Evolutionary conservation across 2,113 vertebrate genomes (phyloP).

Genomic region (Psilopogon haemacephalus): DNA sequence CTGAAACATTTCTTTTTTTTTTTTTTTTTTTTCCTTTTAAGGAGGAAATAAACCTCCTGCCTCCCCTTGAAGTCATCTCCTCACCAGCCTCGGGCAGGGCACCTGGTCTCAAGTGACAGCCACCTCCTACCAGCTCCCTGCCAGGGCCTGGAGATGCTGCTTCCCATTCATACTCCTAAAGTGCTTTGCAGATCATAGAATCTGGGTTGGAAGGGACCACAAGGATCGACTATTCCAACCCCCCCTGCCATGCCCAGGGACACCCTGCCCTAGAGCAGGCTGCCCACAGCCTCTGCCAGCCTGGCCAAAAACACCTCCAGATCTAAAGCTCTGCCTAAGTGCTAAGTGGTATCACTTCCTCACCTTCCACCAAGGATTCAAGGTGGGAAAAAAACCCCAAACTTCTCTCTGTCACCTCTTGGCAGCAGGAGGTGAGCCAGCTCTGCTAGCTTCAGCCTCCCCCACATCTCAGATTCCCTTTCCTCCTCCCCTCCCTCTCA

Average conservation of each 20-base stretch:
- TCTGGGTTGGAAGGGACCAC: too few relatives aligned
- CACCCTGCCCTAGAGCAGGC: too few relatives aligned
- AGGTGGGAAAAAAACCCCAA: not conserved
- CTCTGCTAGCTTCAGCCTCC: not conserved
- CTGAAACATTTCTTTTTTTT: not conserved
- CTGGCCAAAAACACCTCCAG: too few relatives aligned
- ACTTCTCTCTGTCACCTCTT: too few relatives aligned
- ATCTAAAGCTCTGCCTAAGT: conserved; percentile 59
- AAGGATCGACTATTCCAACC: too few relatives aligned
- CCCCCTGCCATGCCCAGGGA: too few relatives aligned
- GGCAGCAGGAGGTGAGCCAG: not conserved
- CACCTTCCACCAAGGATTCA: too few relatives aligned
- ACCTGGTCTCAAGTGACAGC: not conserved
- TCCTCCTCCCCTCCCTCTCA: not conserved
- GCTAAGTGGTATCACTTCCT: not conserved
- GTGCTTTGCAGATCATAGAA: conserved; percentile 71
- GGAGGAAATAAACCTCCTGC: not conserved
- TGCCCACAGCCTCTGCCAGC: too few relatives aligned
- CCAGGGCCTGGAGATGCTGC: not conserved
- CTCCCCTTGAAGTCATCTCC: not conserved
- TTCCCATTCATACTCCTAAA: conserved; percentile 28
- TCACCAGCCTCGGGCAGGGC: not conserved
- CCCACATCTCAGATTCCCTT: not conserved
- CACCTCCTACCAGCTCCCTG: not conserved
- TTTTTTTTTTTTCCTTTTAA: not conserved